Base-by-base conservation (phyloP, 2,113 vertebrate species). In the Amphiprion percula region DNA sequence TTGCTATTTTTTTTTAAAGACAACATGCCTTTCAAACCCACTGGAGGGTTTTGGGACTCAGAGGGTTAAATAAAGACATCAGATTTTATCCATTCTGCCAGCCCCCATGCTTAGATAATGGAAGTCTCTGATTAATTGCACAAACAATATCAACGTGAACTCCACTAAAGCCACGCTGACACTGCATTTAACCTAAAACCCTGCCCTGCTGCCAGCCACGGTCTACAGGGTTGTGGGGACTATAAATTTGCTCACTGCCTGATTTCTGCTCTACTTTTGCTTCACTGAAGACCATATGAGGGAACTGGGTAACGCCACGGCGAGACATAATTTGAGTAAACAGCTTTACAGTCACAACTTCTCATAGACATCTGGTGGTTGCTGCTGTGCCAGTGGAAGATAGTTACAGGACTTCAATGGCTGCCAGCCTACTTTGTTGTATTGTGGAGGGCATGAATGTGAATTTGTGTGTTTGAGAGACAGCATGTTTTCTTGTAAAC, bases 401-500 rank as follows among this genome's bases (percentile, higher is more conserved):
- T 60, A 1, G 41, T n/a, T 33, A 28, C 14, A 69, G 59, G 73
- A 65, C 19, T 54, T 63, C 4, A 65, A 44, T 46, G 63, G 50
- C 53, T 80, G 52, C 41, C 12, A 77, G 21, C 62, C 14, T 54
- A 28, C 53, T 24, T 41, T 9, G 41, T 23, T 65, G 15, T 79
- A 17, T 10, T 67, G 33, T n/a, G 17, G 21, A 50, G 23, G 69
- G 52, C 46, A 44, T 21, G 30, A 59, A 24, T 62, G 23, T 46
- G 61, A 74, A 61, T 65, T 53, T 60, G 56, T 50, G 63, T 61
- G 23, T 63, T n/a, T 70, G 21, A 2, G 2, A 6, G 61, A 66
- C 56, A 66, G 75, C 14, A 63, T 59, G 80, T 77, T 80, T 77
- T 68, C 63, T 70, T 83, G 78, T 68, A 68, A 68, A 68, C 80